Evolutionary conservation across 2,888 invertebrate species (phyloP).

Genomic region (Polylopha cassiicola): DNA sequence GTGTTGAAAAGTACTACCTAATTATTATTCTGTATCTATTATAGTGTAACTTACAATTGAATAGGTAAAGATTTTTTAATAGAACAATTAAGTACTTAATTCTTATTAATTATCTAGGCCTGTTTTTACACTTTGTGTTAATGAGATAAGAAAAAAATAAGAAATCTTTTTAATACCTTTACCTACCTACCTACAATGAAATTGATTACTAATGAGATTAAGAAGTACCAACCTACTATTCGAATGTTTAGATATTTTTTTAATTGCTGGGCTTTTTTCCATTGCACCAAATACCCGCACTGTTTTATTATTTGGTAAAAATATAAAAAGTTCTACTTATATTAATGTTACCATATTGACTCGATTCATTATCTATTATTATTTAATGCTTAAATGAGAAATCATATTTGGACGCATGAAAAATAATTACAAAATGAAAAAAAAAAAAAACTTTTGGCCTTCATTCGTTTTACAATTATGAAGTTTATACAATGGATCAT

Average conservation of each 20-base stretch:
- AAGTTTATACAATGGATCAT: no score
- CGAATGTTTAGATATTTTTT: no score
- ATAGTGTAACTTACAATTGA: no score
- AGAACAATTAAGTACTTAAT: no score
- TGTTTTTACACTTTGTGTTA: slow-evolving; percentile 3
- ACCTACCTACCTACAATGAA: no score
- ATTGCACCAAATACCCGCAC: slow-evolving; percentile 1
- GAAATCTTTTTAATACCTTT: slow-evolving; percentile 10
- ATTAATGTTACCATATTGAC: slow-evolving; percentile 20
- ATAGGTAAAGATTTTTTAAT: no score
- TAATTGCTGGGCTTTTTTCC: no score
- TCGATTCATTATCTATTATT: slow-evolving; percentile 8
- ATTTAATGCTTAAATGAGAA: background rate
- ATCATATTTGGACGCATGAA: slow-evolving; percentile 9
- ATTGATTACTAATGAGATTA: background rate
- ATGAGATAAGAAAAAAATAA: slow-evolving; percentile 7
- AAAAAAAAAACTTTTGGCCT: background rate
- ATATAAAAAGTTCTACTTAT: slow-evolving; percentile 20
- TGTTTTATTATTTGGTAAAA: slow-evolving; percentile 13
- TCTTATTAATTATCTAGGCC: slow-evolving; percentile 15
- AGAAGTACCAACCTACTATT: no score
- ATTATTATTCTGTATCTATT: no score
- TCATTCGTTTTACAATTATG: slow-evolving; percentile 1
- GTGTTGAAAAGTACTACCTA: no score
- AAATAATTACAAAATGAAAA: slow-evolving; percentile 3